Conservation (phyloP, 2,113 vertebrate genomes). For the Odobenus rosmarus region DNA sequence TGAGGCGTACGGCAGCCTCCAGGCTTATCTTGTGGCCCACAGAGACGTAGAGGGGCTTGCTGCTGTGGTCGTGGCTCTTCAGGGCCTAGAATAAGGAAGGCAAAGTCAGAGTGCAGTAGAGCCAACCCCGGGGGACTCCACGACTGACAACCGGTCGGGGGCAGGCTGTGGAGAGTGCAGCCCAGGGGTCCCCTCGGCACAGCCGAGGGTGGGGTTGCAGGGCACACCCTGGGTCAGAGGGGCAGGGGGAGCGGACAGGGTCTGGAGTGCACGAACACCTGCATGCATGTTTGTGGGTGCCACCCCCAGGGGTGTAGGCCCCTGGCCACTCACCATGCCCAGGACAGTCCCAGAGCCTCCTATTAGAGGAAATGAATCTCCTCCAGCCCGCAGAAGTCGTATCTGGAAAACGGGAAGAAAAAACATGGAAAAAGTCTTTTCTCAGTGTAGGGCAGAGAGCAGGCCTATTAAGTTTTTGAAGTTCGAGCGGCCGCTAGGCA, state of each 20-base stretch:
- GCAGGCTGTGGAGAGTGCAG: not conserved
- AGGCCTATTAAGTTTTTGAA: not conserved
- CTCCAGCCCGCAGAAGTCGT: conserved; percentile 86
- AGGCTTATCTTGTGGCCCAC: conserved; percentile 94
- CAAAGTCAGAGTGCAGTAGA: not conserved
- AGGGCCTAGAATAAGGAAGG: conserved; percentile 85
- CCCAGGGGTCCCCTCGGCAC: not conserved
- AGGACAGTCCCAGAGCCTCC: conserved; percentile 89
- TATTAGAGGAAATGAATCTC: conserved; percentile 90
- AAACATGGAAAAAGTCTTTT: not conserved
- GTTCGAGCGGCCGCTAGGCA: not conserved
- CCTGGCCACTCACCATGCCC: conserved; percentile 88
- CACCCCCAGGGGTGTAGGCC: not conserved
- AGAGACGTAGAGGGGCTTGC: conserved; percentile 92
- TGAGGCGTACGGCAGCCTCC: conserved; percentile 90
- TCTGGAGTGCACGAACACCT: too few species aligned
- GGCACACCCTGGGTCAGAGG: too few species aligned
- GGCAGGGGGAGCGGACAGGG: not conserved
- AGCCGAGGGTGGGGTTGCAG: too few species aligned
- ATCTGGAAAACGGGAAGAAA: conserved; percentile 81
- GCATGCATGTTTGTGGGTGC: not conserved
- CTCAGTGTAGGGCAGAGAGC: not conserved
- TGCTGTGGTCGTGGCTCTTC: conserved; percentile 89
- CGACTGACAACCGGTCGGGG: not conserved
- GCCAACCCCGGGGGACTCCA: not conserved